Conservation (phyloP, 2,888 invertebrate genomes). For the Sylvicola fuscatus region DNA sequence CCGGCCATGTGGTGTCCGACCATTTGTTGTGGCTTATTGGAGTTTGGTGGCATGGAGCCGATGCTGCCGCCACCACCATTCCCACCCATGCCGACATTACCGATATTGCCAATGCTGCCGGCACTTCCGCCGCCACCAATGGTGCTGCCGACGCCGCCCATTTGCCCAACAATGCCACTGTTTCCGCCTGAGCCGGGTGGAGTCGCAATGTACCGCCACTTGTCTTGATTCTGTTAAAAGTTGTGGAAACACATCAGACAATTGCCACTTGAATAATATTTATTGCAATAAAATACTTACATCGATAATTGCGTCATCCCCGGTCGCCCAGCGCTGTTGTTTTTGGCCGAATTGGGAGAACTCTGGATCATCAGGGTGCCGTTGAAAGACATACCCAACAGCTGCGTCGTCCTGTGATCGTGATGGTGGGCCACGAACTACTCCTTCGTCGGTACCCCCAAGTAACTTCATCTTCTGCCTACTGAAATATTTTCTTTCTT, state of each 20-base stretch:
- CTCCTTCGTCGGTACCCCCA: slow-evolving; percentile 44
- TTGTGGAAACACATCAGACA: slow-evolving; percentile 7
- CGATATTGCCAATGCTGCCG: slow-evolving; percentile 23
- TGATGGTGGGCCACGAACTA: slow-evolving; percentile 43
- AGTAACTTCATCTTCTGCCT: slow-evolving; percentile 52
- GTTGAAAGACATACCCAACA: slow-evolving; percentile 80
- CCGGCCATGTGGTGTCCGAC: slow-evolving; percentile 19
- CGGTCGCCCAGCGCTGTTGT: slow-evolving; percentile 66
- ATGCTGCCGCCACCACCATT: slow-evolving; percentile 16
- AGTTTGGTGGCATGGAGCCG: slow-evolving; percentile 22
- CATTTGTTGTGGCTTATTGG: slow-evolving; percentile 23
- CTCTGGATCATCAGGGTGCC: slow-evolving; percentile 62
- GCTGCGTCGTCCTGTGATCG: slow-evolving; percentile 78
- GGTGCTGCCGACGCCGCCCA: slow-evolving; percentile 3
- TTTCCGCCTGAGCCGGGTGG: slow-evolving; percentile 12
- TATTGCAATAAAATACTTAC: slow-evolving; percentile 38
- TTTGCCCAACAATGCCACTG: slow-evolving; percentile 23
- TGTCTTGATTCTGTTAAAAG: slow-evolving; percentile 55
- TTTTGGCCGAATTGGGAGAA: slow-evolving; percentile 53
- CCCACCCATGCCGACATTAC: slow-evolving; percentile 17
- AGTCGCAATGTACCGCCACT: slow-evolving; percentile 61
- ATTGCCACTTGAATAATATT: not conserved
- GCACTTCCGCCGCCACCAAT: slow-evolving; percentile 18
- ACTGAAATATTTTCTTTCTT: slow-evolving; percentile 26
- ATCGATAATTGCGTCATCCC: slow-evolving; percentile 74